Conservation (phyloP, 2,797 vertebrate species). For the Lagocephalus sceleratus region DNA sequence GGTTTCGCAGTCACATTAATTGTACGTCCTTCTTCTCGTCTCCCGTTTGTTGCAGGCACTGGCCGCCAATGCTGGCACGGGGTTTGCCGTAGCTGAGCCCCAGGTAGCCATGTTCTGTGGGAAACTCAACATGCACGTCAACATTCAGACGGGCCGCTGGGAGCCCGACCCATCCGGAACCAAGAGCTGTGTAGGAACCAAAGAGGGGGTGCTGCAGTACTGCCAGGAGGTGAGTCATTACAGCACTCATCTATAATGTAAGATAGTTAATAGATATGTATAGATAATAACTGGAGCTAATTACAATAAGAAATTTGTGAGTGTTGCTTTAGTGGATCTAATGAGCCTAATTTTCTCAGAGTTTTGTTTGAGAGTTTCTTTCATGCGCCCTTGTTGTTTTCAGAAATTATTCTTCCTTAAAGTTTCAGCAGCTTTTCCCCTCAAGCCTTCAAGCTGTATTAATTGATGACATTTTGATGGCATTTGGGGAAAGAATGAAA, state of each 20-base stretch:
- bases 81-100: conserved; percentile 91
- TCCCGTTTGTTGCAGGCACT: conserved; percentile 77
- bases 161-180: conserved; percentile 89
- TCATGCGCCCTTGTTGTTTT: too few species aligned
- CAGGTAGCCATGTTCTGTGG: conserved; percentile 98
- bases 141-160: conserved; percentile 97
- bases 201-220: conserved; percentile 91
- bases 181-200: conserved; percentile 86
- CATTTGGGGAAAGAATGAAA: conserved; percentile 59
- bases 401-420: conserved; percentile 5
- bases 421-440: conserved; percentile 22
- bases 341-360: too few species aligned
- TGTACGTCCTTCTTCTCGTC: background rate
- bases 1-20: conserved; percentile 32
- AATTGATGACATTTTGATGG: conserved; percentile 67
- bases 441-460: conserved; percentile 43
- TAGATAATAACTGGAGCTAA: too few species aligned
- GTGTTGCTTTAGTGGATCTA: too few species aligned
- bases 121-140: conserved; percentile 96
- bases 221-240: conserved; percentile 90
- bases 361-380: too few species aligned
- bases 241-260: background rate
- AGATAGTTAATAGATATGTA: background rate
- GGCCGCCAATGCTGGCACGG: conserved; percentile 89
- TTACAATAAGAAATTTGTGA: too few species aligned